Evolutionary conservation across 1,140 invertebrate species (phyloP), one percentile per base, ranked within the genome.

Genomic region (Tetragonula clypearis): DNA sequence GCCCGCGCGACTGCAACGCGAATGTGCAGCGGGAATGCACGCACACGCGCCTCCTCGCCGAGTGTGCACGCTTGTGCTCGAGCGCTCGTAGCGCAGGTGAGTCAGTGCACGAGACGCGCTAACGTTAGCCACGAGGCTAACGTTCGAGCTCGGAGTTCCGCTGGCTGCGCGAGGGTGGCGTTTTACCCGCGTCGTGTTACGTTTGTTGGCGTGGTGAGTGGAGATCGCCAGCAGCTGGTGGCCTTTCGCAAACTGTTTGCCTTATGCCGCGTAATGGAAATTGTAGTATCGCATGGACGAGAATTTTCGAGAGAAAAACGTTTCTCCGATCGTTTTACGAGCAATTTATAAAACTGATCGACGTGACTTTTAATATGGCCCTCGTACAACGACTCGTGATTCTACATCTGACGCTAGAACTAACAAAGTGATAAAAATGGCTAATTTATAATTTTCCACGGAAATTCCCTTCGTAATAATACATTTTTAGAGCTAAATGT

Each of bases 111-210:
- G 66, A n/a, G 55, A 68, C 77, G 60, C 66, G 49, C n/a, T 62
- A 62, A 62, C 26, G 41, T 41, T 41, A 5, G n/a, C 74, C 2
- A 77, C 78, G 78, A 65, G 62, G 75, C 73, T 78, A 87, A 86
- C 84, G 90, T 87, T 86, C 80, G 91, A 90, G 86, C 91, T 91
- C 84, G 15, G n/a, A 26, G 65, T 30, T 55, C 1, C 87, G 80
- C 86, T 81, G 87, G 72, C 76, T 72, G 85, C 79, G 89, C 77
- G 89, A 91, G 87, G 91, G 88, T 88, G 89, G 88, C 76, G 79
- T 89, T 92, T 83, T 87, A 86, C 91, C 89, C 79, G 81, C 87
- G 82, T 90, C 90, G 90, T 84, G 87, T 92, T 92, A 89, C 89
- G 88, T 87, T 92, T 89, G 90, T 90, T 91, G 86, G 85, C 66